These are phyloP conservation scores for Drosophila melanica DNA, from an alignment of 1,140 invertebrate genomes.

Conservation along the genomic window DNA sequence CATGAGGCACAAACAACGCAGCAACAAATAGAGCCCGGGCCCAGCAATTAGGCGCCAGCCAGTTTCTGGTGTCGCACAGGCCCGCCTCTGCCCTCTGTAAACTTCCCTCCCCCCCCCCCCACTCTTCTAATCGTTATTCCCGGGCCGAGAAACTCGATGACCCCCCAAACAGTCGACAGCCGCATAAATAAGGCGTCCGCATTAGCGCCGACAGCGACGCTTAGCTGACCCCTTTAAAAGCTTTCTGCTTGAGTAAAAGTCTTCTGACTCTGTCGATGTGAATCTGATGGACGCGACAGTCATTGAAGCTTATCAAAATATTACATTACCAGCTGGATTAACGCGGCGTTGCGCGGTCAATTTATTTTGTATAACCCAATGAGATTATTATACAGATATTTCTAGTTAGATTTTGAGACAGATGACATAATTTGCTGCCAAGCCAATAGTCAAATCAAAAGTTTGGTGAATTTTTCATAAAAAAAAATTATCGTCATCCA, in stretches of 20 bases:
- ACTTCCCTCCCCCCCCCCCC: not conserved
- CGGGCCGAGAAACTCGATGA: slow-evolving; percentile 19
- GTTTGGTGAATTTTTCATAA: too few relatives aligned
- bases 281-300: not conserved
- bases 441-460: too few relatives aligned
- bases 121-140: slow-evolving; percentile 17
- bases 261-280: not conserved
- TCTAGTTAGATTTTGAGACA: too few relatives aligned
- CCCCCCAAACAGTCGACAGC: slow-evolving; percentile 43
- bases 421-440: too few relatives aligned
- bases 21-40: slow-evolving; percentile 13
- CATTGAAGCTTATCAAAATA: slow-evolving; percentile 1
- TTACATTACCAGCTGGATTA: not conserved
- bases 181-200: slow-evolving; percentile 57
- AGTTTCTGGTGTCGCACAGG: slow-evolving; percentile 38
- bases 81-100: slow-evolving; percentile 6
- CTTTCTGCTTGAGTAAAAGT: slow-evolving; percentile 10
- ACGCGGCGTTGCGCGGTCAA: not conserved
- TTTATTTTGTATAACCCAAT: not conserved
- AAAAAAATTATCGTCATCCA: too few relatives aligned
- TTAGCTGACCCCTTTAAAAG: slow-evolving; percentile 48
- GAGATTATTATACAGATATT: too few relatives aligned
- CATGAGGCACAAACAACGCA: slow-evolving; percentile 62
- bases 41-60: slow-evolving; percentile 67
- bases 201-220: slow-evolving; percentile 55